These are phyloP conservation scores for Xenus cinereus DNA, from an alignment of 2,113 vertebrate genomes.

Conservation along the genomic window DNA sequence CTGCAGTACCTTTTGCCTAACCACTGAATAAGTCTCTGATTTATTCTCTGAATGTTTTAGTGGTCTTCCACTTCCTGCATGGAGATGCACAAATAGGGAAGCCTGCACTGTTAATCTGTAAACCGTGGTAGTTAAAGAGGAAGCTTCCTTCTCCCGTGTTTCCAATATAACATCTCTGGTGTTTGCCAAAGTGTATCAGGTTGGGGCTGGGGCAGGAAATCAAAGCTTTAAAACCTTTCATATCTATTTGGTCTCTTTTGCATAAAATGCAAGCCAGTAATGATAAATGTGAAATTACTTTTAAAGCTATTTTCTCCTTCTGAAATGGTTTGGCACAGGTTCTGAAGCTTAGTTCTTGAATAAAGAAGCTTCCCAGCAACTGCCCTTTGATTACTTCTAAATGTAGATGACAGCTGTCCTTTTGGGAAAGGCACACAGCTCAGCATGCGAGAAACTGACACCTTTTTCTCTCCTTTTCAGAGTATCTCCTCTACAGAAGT, in stretches of 20 bases:
- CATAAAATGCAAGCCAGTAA: background rate
- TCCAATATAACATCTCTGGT: background rate
- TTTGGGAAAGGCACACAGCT: background rate
- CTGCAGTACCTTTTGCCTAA: background rate
- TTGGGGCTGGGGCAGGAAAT: background rate
- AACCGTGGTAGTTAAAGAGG: background rate
- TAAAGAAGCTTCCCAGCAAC: slow-evolving; percentile 53
- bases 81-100: background rate
- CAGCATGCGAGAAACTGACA: slow-evolving; percentile 54
- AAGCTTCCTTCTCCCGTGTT: background rate
- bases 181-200: background rate
- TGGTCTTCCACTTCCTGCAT: background rate
- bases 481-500: slow-evolving; percentile 98
- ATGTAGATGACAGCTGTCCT: slow-evolving; percentile 70
- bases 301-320: slow-evolving; percentile 45
- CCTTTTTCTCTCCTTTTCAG: slow-evolving; percentile 74
- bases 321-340: slow-evolving; percentile 54
- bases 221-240: background rate
- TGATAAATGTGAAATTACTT: slow-evolving; percentile 9
- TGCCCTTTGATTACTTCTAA: slow-evolving; percentile 58
- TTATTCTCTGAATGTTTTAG: background rate
- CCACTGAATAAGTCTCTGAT: background rate
- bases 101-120: background rate
- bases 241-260: background rate
- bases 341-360: slow-evolving; percentile 42